Conservation (phyloP, 2,113 vertebrate genomes). For the Heteronetta atricapilla region DNA sequence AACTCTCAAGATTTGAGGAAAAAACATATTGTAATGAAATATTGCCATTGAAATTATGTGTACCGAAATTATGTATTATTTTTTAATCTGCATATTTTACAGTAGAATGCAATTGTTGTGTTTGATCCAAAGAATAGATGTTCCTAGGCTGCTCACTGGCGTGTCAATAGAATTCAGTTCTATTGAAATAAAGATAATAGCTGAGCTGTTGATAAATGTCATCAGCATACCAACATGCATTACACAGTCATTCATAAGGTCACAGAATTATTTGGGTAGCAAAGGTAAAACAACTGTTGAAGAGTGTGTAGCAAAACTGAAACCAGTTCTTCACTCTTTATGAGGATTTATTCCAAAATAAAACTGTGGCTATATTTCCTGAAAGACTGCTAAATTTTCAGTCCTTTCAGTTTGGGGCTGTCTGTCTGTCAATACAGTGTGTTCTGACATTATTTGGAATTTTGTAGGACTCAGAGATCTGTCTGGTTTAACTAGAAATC, state of each 20-base stretch:
- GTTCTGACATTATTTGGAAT: not conserved
- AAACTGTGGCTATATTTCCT: not conserved
- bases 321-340: not conserved
- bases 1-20: not conserved
- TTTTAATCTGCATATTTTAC: not conserved
- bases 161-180: not conserved
- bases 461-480: not conserved
- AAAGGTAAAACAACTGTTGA: not conserved
- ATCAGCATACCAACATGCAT: not conserved
- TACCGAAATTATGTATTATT: not conserved
- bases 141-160: not conserved
- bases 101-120: not conserved
- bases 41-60: not conserved
- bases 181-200: not conserved
- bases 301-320: not conserved
- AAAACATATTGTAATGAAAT: not conserved
- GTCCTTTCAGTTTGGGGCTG: not conserved
- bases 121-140: not conserved
- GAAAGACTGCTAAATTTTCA: not conserved
- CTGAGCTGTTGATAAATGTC: not conserved
- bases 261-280: not conserved
- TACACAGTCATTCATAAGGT: not conserved
- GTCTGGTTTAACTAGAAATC: not conserved
- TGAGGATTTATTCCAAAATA: not conserved
- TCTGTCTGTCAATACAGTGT: not conserved